Conservation (phyloP, 2,888 invertebrate species). For the Adelphocoris suturalis region DNA sequence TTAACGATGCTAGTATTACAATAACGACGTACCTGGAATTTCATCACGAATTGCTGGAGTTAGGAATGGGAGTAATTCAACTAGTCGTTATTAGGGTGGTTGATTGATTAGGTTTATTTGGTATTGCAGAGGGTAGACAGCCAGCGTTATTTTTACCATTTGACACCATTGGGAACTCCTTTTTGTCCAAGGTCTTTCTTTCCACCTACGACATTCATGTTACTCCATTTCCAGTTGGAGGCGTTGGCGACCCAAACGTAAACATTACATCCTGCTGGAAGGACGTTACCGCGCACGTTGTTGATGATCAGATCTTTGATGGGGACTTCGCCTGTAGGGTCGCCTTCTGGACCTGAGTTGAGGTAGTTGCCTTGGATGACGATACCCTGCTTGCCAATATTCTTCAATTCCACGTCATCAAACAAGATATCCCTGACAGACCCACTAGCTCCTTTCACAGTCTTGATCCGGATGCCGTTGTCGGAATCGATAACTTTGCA, state of each 20-base stretch:
- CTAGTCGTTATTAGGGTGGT: too few relatives aligned
- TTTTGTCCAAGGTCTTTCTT: background rate
- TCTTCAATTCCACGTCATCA: conserved; percentile 11
- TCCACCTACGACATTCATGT: background rate
- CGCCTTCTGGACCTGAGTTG: conserved; percentile 16
- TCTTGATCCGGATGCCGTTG: conserved; percentile 55
- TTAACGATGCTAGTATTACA: too few relatives aligned
- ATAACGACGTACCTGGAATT: too few relatives aligned
- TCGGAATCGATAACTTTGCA: conserved; percentile 23
- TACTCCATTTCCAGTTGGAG: conserved; percentile 47
- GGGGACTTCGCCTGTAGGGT: conserved; percentile 33
- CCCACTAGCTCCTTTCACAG: background rate
- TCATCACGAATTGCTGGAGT: too few relatives aligned
- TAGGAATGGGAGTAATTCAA: too few relatives aligned
- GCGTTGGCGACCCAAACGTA: conserved; percentile 48
- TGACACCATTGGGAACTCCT: background rate
- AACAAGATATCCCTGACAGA: conserved; percentile 4
- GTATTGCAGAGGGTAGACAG: too few relatives aligned
- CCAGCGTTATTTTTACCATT: too few relatives aligned
- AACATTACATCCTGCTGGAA: background rate
- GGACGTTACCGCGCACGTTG: conserved; percentile 41
- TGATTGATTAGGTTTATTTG: too few relatives aligned
- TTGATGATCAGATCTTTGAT: background rate
- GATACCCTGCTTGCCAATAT: conserved; percentile 35
- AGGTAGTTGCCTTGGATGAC: conserved; percentile 51